Percentiles rank a stretch among this genome's conserved stretches.
Conservation (phyloP, 2,113 vertebrate genomes). For the Callorhinus ursinus region DNA sequence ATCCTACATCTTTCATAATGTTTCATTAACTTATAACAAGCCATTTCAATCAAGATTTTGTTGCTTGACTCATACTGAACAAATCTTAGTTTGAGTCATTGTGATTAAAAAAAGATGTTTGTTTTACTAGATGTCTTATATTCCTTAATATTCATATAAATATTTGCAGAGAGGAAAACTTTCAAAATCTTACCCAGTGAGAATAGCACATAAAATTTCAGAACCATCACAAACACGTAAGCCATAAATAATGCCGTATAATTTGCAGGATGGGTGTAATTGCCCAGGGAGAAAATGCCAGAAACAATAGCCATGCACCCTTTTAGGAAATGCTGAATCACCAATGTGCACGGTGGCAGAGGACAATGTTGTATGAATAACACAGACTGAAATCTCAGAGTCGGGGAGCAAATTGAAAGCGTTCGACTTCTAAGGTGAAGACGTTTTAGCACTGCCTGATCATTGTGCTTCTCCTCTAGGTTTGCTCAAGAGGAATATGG, state of each 20-base stretch:
- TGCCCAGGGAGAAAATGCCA: background rate
- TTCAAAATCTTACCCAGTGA: background rate
- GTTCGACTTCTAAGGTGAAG: rapidly evolving
- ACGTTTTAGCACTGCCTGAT: background rate
- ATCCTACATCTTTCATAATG: background rate
- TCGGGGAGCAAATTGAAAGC: background rate
- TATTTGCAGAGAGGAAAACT: conserved; percentile 15
- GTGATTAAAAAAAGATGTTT: background rate
- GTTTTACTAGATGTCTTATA: conserved; percentile 5
- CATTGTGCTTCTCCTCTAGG: background rate
- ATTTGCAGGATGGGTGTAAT: background rate
- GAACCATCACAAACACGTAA: background rate
- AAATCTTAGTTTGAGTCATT: conserved; percentile 25
- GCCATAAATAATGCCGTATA: background rate
- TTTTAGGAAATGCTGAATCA: conserved; percentile 3
- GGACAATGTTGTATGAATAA: background rate
- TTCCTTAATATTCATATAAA: background rate
- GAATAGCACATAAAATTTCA: background rate
- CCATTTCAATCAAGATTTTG: background rate
- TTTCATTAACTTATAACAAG: conserved; percentile 15
- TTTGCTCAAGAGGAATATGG: background rate
- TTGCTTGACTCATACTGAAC: conserved; percentile 4
- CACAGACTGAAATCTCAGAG: background rate
- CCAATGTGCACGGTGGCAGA: background rate
- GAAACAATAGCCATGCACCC: background rate